Base-by-base conservation (phyloP, 2,888 invertebrate genomes). In the Xylophagus ater region DNA sequence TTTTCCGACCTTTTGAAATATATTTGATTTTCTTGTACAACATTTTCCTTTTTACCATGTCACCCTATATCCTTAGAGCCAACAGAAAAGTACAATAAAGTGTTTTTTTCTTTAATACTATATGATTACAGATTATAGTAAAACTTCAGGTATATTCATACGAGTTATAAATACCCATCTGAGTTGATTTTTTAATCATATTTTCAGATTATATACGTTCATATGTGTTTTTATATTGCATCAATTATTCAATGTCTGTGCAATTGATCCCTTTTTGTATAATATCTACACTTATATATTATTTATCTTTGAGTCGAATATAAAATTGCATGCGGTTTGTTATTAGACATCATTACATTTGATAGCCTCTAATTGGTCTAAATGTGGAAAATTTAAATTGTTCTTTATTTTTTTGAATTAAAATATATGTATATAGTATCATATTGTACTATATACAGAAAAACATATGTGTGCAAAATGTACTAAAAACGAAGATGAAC, bases 261-360 rank as follows among this genome's bases (percentile, higher is more conserved):
- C 30, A 31, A 23, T 17, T 9, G 10, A 5, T 33, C 21, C 12
- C 29, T 26, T 15, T 2, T 6, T 34, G 14, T 23, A 25, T 24
- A 24, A 34, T 17, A 20, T 30, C 23, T 18, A 21, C 21, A 15
- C 30, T 12, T 24, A 12, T 29, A 21, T 31, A 31, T 20, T 25
- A 19, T n/a, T n/a, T n/a, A n/a, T n/a, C n/a, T n/a, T n/a, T n/a
- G n/a, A 35, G 18, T n/a, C 19, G 35, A 15, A 37, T 30, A 17
- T 30, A 10, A 19, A 14, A 19, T 34, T 12, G 17, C 23, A 15
- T 25, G 28, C 14, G 23, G 33, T 59, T 60, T 60, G 56, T 61
- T 55, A 61, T 61, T 63, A 61, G 54, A 55, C 55, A 54, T 55
- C 61, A 61, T 61, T 61, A 63, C 56, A 54, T 59, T 63, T 61